Conservation (phyloP, 2,888 invertebrate genomes). For the Schizotus pectinicornis region DNA sequence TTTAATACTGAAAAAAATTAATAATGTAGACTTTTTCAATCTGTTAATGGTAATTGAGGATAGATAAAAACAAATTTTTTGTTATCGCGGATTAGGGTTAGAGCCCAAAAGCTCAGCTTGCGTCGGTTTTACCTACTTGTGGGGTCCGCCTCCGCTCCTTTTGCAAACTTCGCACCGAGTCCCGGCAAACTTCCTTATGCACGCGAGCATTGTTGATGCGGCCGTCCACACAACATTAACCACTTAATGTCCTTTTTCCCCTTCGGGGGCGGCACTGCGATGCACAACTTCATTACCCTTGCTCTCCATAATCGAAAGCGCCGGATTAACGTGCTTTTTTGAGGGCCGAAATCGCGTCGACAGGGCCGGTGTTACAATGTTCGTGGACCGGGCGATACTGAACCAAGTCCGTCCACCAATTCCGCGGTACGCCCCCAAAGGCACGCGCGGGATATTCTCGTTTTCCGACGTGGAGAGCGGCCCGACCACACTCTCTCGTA, state of each 20-base stretch:
- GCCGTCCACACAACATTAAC: constrained; percentile 20
- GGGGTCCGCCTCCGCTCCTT: neutral
- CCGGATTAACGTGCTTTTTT: neutral
- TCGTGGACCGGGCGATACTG: constrained; percentile 28
- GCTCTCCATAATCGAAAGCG: neutral
- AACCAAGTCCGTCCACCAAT: constrained; percentile 20
- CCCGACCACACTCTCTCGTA: constrained; percentile 3
- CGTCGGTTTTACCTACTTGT: constrained; percentile 10
- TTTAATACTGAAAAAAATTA: too few species aligned
- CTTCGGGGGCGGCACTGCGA: neutral
- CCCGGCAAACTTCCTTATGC: constrained; percentile 10
- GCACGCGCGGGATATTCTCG: constrained; percentile 29
- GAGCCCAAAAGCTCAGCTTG: too few species aligned
- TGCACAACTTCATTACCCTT: neutral
- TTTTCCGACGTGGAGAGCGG: constrained; percentile 15
- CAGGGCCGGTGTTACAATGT: constrained; percentile 14
- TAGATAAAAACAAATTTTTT: too few species aligned
- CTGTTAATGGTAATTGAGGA: too few species aligned
- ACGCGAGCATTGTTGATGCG: constrained; percentile 19
- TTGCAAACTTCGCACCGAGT: constrained; percentile 1
- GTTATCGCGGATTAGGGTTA: too few species aligned
- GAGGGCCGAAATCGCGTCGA: neutral
- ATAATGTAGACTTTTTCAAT: too few species aligned
- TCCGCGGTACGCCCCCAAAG: constrained; percentile 31
- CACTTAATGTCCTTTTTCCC: constrained; percentile 19